Conservation (phyloP, 2,888 invertebrate species). For the Linnaemya vulpina region DNA sequence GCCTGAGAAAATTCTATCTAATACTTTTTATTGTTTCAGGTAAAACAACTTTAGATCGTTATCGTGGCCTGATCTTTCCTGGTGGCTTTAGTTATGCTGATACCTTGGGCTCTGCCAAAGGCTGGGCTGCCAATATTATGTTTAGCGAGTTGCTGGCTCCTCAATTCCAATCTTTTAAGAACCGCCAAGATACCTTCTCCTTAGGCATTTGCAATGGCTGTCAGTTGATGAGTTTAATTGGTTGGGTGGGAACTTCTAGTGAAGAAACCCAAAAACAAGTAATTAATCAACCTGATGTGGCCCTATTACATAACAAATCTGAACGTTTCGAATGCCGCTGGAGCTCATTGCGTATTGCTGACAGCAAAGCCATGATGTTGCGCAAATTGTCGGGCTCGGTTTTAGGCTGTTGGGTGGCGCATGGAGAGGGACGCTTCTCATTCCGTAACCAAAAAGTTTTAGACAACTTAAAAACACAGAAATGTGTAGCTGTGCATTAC, state of each 20-base stretch:
- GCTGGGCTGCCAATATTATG: conserved; percentile 97
- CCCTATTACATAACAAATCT: conserved; percentile 93
- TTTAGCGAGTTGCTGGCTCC: conserved; percentile 89
- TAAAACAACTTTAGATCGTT: conserved; percentile 89
- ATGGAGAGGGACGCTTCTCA: conserved; percentile 95
- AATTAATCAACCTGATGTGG: conserved; percentile 85
- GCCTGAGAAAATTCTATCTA: neutral
- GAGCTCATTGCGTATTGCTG: conserved; percentile 89
- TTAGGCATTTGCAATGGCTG: conserved; percentile 99
- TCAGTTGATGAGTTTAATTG: conserved; percentile 96
- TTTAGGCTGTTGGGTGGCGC: conserved; percentile 98
- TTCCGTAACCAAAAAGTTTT: conserved; percentile 84
- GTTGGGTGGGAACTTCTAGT: conserved; percentile 91
- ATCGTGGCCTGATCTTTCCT: conserved; percentile 96
- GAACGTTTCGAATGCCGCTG: conserved; percentile 93
- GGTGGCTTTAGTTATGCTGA: conserved; percentile 99
- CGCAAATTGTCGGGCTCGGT: conserved; percentile 93
- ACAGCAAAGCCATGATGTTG: conserved; percentile 90
- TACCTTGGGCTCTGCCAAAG: conserved; percentile 98
- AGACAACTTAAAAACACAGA: conserved; percentile 84
- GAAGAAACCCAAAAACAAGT: conserved; percentile 44
- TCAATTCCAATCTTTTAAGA: conserved; percentile 91
- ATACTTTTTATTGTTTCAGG: conserved; percentile 79
- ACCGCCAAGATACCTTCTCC: conserved; percentile 93
- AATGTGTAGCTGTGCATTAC: conserved; percentile 91